phyloP scores from a whole-genome alignment of 2,797 vertebrate species.

The Aulostomus chinensis region DNA sequence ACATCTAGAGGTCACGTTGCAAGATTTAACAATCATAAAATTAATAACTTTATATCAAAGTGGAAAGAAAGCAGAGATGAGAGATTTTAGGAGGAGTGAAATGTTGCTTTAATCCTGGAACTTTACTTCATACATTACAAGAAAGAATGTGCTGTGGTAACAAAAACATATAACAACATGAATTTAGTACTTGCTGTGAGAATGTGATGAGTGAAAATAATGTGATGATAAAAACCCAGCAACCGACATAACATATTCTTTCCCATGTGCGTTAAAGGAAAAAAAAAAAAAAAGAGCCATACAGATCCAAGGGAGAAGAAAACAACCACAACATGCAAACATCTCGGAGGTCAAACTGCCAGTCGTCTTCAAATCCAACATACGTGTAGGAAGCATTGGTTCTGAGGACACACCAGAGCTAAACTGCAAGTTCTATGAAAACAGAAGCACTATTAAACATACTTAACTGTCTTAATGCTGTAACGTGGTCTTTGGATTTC shows the following conservation, averaged over 20 bases:
- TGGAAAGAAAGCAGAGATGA: constrained; percentile 18
- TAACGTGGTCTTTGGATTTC: constrained; percentile 7
- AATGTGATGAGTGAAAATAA: constrained; percentile 57
- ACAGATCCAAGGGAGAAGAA: constrained; percentile 33
- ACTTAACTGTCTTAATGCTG: constrained; percentile 24
- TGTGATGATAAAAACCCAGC: constrained; percentile 37
- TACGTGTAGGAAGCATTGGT: constrained; percentile 18
- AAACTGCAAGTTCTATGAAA: constrained; percentile 27
- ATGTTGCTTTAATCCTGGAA: constrained; percentile 75
- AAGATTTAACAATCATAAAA: neutral
- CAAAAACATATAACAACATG: constrained; percentile 33
- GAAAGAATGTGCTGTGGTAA: constrained; percentile 49
- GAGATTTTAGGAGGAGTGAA: constrained; percentile 50
- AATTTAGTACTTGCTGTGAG: constrained; percentile 52
- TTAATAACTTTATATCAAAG: neutral
- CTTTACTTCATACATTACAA: constrained; percentile 57
- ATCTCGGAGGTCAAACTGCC: constrained; percentile 35
- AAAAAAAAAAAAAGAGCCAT: constrained; percentile 31
- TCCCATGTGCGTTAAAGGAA: constrained; percentile 35
- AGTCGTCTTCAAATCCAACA: constrained; percentile 16
- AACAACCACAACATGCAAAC: constrained; percentile 28
- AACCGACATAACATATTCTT: constrained; percentile 25
- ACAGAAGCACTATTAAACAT: constrained; percentile 50
- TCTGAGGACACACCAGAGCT: constrained; percentile 16
- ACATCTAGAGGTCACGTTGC: neutral